These are phyloP conservation scores for Oegoconia quadripuncta DNA, from an alignment of 2,888 invertebrate genomes.

Conservation along the genomic window DNA sequence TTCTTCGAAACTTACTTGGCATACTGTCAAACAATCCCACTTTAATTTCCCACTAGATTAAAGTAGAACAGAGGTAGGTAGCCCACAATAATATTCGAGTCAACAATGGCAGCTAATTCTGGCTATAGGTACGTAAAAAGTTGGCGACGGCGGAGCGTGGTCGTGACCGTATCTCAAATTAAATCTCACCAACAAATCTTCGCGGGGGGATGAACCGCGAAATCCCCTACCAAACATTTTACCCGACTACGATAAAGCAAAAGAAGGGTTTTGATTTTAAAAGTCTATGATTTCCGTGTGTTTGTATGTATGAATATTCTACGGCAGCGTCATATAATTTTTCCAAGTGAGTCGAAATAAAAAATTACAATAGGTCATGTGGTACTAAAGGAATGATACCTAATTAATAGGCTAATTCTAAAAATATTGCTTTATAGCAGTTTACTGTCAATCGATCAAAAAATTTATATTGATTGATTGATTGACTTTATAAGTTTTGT, in stretches of 20 bases:
- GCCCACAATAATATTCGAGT: slow-evolving; percentile 10
- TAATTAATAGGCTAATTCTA: no score
- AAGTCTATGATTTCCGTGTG: no score
- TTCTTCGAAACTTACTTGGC: slow-evolving; percentile 8
- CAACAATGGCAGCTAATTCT: slow-evolving; percentile 52
- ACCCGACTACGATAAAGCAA: background rate
- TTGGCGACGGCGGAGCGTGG: slow-evolving; percentile 60
- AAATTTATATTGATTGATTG: no score
- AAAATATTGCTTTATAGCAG: no score
- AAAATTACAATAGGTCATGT: no score
- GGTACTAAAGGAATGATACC: no score
- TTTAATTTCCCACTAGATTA: slow-evolving; percentile 3
- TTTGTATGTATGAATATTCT: no score
- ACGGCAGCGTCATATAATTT: no score
- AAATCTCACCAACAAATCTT: slow-evolving; percentile 75
- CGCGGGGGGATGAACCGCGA: slow-evolving; percentile 54
- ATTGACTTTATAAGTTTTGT: no score
- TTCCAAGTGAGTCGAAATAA: no score
- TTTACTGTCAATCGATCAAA: no score
- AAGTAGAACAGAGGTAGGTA: slow-evolving; percentile 5
- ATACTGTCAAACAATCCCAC: slow-evolving; percentile 7
- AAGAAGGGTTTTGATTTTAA: background rate
- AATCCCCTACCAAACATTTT: slow-evolving; percentile 33
- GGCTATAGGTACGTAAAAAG: slow-evolving; percentile 51
- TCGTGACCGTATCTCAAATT: slow-evolving; percentile 74